Conservation (phyloP, 2,113 vertebrate genomes). For the Rhipidura dahli region DNA sequence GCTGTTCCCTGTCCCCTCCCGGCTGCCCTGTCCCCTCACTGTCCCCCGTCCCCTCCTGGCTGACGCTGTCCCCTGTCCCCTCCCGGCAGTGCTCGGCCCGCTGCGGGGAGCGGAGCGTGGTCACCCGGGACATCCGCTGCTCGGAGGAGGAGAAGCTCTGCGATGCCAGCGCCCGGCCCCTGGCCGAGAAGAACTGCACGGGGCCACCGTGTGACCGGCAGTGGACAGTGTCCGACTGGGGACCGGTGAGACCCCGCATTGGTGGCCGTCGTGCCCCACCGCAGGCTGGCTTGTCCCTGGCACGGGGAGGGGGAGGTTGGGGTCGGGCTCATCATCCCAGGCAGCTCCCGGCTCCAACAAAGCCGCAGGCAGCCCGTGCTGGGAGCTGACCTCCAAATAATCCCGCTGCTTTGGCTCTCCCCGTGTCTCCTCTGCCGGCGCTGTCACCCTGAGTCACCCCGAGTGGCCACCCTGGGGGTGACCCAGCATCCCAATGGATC, state of each 20-base stretch:
- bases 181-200: slow-evolving; percentile 86
- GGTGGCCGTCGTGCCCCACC: rapidly evolving
- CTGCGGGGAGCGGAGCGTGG: slow-evolving; percentile 84
- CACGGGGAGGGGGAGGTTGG: background rate
- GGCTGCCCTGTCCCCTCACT: background rate
- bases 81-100: slow-evolving; percentile 84
- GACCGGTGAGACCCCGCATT: slow-evolving; percentile 77
- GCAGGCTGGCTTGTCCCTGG: background rate
- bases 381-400: background rate
- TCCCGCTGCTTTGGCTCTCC: rapidly evolving
- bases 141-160: slow-evolving; percentile 88
- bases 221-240: slow-evolving; percentile 96
- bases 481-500: background rate
- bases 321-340: background rate
- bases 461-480: background rate
- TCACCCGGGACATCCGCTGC: slow-evolving; percentile 91
- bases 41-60: background rate
- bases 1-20: too few relatives aligned
- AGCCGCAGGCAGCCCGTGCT: background rate
- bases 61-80: background rate
- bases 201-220: slow-evolving; percentile 92
- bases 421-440: rapidly evolving
- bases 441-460: background rate
- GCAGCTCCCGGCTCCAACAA: background rate
- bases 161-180: slow-evolving; percentile 78